phyloP scores from a whole-genome alignment of 1,140 invertebrate genomes.

The Pseudomyrmex concolor region DNA sequence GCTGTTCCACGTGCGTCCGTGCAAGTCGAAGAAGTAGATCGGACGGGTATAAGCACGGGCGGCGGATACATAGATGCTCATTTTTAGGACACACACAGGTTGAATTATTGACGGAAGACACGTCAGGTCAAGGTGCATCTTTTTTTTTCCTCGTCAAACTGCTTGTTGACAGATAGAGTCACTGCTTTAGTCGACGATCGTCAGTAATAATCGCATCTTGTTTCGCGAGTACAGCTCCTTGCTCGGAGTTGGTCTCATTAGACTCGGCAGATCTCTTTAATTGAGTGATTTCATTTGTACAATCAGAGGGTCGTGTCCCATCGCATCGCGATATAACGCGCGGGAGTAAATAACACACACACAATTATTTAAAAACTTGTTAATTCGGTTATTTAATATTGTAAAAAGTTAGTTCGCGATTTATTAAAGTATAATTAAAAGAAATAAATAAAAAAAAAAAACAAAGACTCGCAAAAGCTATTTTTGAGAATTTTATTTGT shows the following conservation, averaged over 20 bases:
- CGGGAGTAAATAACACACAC: neutral
- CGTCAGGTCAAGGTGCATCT: slow-evolving; percentile 62
- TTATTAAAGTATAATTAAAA: slow-evolving; percentile 1
- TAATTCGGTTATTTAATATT: too few relatives aligned
- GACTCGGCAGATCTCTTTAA: neutral
- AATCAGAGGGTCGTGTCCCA: neutral
- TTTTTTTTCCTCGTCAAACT: slow-evolving; percentile 3
- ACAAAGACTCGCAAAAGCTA: neutral
- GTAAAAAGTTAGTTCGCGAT: too few relatives aligned
- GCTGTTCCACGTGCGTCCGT: neutral
- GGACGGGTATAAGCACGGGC: slow-evolving; percentile 8
- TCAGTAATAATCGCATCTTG: slow-evolving; percentile 53
- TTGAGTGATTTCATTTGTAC: neutral
- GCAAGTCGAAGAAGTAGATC: slow-evolving; percentile 5
- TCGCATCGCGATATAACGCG: neutral
- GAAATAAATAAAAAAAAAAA: neutral
- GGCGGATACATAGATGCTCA: neutral
- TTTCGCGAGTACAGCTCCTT: slow-evolving; percentile 31
- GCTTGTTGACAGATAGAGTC: slow-evolving; percentile 57
- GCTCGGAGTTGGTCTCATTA: neutral
- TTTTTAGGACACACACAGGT: slow-evolving; percentile 5
- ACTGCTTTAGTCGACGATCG: slow-evolving; percentile 54
- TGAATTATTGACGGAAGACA: slow-evolving; percentile 60
- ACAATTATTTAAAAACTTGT: neutral
- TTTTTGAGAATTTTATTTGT: neutral